A percentile compares a stretch with the other conserved stretches of the same genome.
Conservation (phyloP, 2,113 vertebrate species). For the Rafetus swinhoei region DNA sequence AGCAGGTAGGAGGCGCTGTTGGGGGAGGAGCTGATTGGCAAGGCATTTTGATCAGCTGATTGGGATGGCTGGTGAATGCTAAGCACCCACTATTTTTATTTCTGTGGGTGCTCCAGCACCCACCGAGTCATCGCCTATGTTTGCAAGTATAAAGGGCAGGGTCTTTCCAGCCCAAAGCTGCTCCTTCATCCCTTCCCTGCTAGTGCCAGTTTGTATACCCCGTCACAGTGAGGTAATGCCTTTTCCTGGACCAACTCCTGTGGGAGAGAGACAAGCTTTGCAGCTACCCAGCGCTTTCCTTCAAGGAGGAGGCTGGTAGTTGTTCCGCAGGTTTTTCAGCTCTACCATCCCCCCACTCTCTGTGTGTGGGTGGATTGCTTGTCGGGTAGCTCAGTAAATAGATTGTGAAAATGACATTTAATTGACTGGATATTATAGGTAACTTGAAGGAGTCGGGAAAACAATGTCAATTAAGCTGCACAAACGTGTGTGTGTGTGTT, state of each 20-base stretch:
- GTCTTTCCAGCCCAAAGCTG: too few relatives aligned
- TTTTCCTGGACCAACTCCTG: background rate
- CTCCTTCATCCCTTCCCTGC: too few relatives aligned
- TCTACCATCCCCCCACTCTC: slow-evolving; percentile 46
- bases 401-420: slow-evolving; percentile 76
- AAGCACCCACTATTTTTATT: too few relatives aligned
- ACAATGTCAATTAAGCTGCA: slow-evolving; percentile 72
- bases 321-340: slow-evolving; percentile 60
- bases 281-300: background rate
- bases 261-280: background rate
- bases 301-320: slow-evolving; percentile 44
- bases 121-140: too few relatives aligned
- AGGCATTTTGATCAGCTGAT: too few relatives aligned
- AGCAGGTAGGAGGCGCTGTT: too few relatives aligned
- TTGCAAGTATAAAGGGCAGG: too few relatives aligned
- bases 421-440: slow-evolving; percentile 76
- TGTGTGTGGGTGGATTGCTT: slow-evolving; percentile 72
- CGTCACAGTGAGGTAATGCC: background rate
- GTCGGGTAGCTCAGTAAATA: slow-evolving; percentile 75
- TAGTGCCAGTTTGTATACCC: too few relatives aligned
- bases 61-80: too few relatives aligned
- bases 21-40: too few relatives aligned
- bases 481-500: slow-evolving; percentile 38
- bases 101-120: too few relatives aligned
- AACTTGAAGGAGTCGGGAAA: slow-evolving; percentile 74